A percentile compares a stretch with the other conserved stretches of the same genome.
These are phyloP conservation scores for Eugnorisma glareosa DNA, from an alignment of 2,888 invertebrate genomes.

Conservation along the genomic window DNA sequence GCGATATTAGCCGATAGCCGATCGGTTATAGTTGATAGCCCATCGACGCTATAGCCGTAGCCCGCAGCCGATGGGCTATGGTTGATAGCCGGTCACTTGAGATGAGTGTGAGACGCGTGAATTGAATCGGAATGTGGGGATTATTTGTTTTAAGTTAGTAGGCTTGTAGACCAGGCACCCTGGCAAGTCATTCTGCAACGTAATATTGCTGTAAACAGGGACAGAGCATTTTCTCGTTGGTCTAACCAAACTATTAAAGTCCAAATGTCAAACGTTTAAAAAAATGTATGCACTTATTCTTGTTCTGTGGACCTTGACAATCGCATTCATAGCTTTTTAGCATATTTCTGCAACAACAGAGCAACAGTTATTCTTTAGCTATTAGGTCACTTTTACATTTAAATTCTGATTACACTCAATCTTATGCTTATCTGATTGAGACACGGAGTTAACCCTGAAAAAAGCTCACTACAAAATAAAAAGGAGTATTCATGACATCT, in stretches of 20 bases:
- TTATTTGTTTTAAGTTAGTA: constrained; percentile 13
- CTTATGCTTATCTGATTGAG: neutral
- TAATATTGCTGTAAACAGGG: no score
- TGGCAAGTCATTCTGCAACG: neutral
- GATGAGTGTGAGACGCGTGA: constrained; percentile 16
- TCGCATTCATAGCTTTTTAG: neutral
- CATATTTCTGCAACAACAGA: no score
- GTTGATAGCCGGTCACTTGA: constrained; percentile 18
- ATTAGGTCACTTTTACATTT: neutral
- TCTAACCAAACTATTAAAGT: neutral
- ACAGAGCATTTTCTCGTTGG: no score
- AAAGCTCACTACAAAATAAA: neutral
- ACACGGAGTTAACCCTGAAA: neutral
- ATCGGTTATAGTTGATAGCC: constrained; percentile 35
- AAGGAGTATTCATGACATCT: neutral
- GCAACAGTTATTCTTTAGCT: no score
- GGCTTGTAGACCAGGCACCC: neutral
- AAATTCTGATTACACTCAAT: neutral
- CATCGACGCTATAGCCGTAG: constrained; percentile 12
- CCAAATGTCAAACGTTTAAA: no score
- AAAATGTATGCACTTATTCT: neutral
- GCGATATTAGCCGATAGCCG: constrained; percentile 49
- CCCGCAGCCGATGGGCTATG: neutral
- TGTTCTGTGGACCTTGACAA: neutral
- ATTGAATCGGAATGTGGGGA: constrained; percentile 6